These are phyloP conservation scores for Bactericera cockerelli DNA, from an alignment of 1,140 invertebrate genomes.

Conservation along the genomic window DNA sequence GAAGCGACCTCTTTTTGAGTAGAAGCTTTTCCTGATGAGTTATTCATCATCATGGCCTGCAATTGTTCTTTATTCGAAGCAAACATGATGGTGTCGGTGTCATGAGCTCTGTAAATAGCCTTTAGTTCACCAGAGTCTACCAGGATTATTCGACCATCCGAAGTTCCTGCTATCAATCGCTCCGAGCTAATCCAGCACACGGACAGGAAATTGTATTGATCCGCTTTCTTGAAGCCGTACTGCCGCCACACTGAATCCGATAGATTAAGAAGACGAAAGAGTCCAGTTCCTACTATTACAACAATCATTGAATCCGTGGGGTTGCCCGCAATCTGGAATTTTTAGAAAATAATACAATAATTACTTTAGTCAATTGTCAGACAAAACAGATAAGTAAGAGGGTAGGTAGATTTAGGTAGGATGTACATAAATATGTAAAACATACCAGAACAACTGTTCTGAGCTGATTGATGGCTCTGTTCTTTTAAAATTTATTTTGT, in stretches of 20 bases:
- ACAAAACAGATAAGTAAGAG: no score
- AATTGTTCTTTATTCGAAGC: constrained; percentile 10
- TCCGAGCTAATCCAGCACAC: constrained; percentile 58
- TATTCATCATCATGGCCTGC: not conserved
- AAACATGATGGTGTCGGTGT: constrained; percentile 27
- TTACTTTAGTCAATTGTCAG: no score
- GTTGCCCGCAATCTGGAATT: constrained; percentile 45
- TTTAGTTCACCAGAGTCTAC: constrained; percentile 67
- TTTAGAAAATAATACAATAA: no score
- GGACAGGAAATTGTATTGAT: constrained; percentile 50
- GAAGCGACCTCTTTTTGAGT: not conserved
- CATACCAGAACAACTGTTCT: constrained; percentile 2
- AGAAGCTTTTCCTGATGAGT: not conserved
- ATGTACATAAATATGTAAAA: not conserved
- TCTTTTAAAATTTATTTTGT: no score
- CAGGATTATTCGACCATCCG: constrained; percentile 50
- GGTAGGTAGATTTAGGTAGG: not conserved
- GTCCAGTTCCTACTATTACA: constrained; percentile 51
- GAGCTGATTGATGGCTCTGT: not conserved
- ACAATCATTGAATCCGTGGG: constrained; percentile 58
- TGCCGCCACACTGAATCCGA: constrained; percentile 65
- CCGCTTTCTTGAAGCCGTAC: constrained; percentile 66
- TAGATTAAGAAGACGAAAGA: constrained; percentile 59
- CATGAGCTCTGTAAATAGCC: constrained; percentile 37
- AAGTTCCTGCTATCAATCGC: constrained; percentile 55